Evolutionary conservation across 2,113 vertebrate species (phyloP).

Genomic region (Triplophysa dalaica): DNA sequence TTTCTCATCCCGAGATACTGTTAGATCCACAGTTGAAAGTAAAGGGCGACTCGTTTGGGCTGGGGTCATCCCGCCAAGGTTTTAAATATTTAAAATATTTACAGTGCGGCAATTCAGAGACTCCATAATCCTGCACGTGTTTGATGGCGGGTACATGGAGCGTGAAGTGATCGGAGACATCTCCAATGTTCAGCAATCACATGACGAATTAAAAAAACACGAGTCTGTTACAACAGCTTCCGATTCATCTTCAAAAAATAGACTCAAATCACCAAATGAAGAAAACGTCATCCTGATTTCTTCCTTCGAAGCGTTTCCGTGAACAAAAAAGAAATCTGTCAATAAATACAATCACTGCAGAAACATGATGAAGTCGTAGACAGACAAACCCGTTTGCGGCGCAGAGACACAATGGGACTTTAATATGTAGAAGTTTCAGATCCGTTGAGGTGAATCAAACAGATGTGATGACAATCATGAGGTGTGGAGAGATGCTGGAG

Average conservation of each 20-base stretch:
- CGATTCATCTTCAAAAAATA: slow-evolving; percentile 58
- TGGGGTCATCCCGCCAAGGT: slow-evolving; percentile 61
- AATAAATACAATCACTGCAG: slow-evolving; percentile 81
- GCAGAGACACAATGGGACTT: slow-evolving; percentile 66
- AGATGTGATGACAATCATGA: slow-evolving; percentile 98
- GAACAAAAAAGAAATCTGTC: slow-evolving; percentile 64
- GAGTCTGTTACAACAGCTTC: slow-evolving; percentile 52
- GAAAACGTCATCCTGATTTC: slow-evolving; percentile 57
- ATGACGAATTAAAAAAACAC: slow-evolving; percentile 63
- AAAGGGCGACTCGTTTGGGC: slow-evolving; percentile 53
- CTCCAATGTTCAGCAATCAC: slow-evolving; percentile 2
- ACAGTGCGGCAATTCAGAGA: slow-evolving; percentile 86
- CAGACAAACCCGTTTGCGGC: slow-evolving; percentile 69
- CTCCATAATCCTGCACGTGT: slow-evolving; percentile 69
- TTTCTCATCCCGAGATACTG: slow-evolving; percentile 48
- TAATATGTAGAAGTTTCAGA: slow-evolving; percentile 44
- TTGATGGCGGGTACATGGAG: neutral
- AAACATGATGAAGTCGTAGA: slow-evolving; percentile 75
- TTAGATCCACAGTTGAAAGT: slow-evolving; percentile 61
- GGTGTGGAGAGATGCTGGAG: slow-evolving; percentile 97
- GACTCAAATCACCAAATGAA: slow-evolving; percentile 63
- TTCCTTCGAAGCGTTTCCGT: slow-evolving; percentile 62
- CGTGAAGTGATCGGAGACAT: neutral
- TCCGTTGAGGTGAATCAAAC: slow-evolving; percentile 74
- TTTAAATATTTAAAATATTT: slow-evolving; percentile 98